Evolutionary conservation across 1,140 invertebrate genomes (phyloP).

Genomic region (Tetragnatha versicolor): DNA sequence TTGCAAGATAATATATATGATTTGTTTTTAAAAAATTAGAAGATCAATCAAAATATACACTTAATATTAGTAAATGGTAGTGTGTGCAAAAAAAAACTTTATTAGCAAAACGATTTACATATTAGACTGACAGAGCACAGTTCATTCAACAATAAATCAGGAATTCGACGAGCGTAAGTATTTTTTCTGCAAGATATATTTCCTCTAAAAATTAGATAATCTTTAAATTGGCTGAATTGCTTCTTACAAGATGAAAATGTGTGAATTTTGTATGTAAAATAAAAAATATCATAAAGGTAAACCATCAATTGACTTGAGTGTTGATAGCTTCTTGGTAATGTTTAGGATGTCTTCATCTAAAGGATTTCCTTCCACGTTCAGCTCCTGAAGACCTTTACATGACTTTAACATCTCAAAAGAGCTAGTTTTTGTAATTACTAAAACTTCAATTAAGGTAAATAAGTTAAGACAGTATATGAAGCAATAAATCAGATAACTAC

Average conservation of each 20-base stretch:
- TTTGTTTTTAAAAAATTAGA: too few species aligned
- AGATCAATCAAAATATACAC: too few species aligned
- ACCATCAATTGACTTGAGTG: conserved; percentile 7
- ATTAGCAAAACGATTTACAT: conserved; percentile 18
- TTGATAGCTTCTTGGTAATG: neutral
- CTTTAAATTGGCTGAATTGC: too few species aligned
- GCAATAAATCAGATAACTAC: too few species aligned
- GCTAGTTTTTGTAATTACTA: neutral
- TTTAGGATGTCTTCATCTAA: neutral
- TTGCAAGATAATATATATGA: too few species aligned
- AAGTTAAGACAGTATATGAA: neutral
- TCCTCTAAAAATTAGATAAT: too few species aligned
- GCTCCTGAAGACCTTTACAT: neutral
- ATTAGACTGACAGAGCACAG: conserved; percentile 7
- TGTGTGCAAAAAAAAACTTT: too few species aligned
- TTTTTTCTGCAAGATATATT: neutral
- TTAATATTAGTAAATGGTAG: too few species aligned
- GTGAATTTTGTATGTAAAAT: too few species aligned
- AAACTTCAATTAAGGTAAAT: conserved; percentile 5
- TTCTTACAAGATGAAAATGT: too few species aligned
- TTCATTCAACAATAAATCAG: conserved; percentile 30
- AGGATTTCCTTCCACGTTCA: conserved; percentile 21
- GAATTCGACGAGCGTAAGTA: neutral
- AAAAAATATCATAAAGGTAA: conserved; percentile 18
- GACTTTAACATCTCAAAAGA: neutral